phyloP scores from a whole-genome alignment of 2,888 invertebrate species.

The Endomychus coccineus region DNA sequence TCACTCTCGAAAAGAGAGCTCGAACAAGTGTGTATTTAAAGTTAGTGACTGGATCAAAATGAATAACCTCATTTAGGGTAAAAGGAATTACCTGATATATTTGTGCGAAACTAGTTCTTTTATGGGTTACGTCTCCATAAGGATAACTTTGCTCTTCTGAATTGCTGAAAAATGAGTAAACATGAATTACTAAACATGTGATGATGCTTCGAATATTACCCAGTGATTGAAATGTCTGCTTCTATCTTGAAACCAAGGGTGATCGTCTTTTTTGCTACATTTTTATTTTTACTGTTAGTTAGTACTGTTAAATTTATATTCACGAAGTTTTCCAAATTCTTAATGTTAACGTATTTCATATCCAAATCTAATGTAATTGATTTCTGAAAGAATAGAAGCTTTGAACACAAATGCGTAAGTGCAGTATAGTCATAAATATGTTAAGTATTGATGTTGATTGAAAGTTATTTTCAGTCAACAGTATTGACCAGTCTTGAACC shows the following conservation, averaged over 20 bases:
- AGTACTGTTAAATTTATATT: slow-evolving; percentile 29
- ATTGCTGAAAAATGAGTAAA: slow-evolving; percentile 31
- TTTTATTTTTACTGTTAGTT: slow-evolving; percentile 38
- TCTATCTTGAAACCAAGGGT: slow-evolving; percentile 34
- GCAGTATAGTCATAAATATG: slow-evolving; percentile 15
- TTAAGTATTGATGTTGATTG: too few relatives aligned
- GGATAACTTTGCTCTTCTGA: slow-evolving; percentile 38
- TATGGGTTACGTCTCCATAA: slow-evolving; percentile 25
- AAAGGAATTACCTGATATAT: slow-evolving; percentile 29
- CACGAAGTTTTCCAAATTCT: slow-evolving; percentile 22
- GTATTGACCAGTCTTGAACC: too few relatives aligned
- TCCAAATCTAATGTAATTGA: slow-evolving; percentile 30
- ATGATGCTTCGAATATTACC: slow-evolving; percentile 31
- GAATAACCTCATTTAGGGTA: neutral
- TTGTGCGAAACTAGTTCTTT: slow-evolving; percentile 29
- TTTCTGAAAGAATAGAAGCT: slow-evolving; percentile 27
- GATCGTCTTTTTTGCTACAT: slow-evolving; percentile 26
- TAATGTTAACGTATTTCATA: slow-evolving; percentile 30
- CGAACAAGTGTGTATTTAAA: too few relatives aligned
- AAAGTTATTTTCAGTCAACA: too few relatives aligned
- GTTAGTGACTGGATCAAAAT: too few relatives aligned
- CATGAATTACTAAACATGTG: neutral
- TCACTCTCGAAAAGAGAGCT: too few relatives aligned
- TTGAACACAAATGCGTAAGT: neutral
- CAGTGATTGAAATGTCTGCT: slow-evolving; percentile 38